A percentile compares a stretch with the other conserved stretches of the same genome.
Conservation (phyloP, 2,797 vertebrate species). For the Anas georgica region DNA sequence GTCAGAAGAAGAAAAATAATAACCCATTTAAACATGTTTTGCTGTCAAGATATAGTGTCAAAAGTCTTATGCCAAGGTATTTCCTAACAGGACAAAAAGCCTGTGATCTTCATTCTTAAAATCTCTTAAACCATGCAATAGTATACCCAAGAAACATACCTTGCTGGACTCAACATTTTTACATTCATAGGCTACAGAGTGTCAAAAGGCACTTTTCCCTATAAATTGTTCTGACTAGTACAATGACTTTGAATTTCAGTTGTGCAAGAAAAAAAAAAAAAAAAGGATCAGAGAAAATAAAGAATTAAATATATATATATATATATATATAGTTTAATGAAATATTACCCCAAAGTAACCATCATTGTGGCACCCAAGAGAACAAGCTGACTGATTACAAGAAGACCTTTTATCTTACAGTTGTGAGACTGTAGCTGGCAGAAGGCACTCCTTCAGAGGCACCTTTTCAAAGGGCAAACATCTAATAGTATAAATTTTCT, state of each 20-base stretch:
- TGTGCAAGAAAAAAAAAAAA: background rate
- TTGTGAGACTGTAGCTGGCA: background rate
- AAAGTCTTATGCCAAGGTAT: background rate
- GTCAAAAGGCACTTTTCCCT: background rate
- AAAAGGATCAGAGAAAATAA: background rate
- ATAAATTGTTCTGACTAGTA: background rate
- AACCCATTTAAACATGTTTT: background rate
- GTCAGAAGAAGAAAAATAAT: background rate
- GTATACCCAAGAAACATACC: background rate
- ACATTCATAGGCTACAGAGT: background rate
- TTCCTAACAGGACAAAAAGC: background rate
- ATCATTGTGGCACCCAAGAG: background rate
- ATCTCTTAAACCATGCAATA: background rate
- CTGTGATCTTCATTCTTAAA: background rate
- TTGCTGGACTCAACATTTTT: background rate
- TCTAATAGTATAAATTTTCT: background rate
- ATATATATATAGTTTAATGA: background rate
- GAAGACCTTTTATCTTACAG: background rate
- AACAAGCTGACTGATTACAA: background rate
- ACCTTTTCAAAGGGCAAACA: background rate
- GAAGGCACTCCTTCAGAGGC: background rate
- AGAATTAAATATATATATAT: background rate
- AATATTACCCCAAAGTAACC: background rate
- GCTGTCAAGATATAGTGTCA: background rate
- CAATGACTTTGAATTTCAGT: background rate